These are phyloP conservation scores for Ahaetulla prasina DNA, from an alignment of 2,113 vertebrate species.

Conservation along the genomic window DNA sequence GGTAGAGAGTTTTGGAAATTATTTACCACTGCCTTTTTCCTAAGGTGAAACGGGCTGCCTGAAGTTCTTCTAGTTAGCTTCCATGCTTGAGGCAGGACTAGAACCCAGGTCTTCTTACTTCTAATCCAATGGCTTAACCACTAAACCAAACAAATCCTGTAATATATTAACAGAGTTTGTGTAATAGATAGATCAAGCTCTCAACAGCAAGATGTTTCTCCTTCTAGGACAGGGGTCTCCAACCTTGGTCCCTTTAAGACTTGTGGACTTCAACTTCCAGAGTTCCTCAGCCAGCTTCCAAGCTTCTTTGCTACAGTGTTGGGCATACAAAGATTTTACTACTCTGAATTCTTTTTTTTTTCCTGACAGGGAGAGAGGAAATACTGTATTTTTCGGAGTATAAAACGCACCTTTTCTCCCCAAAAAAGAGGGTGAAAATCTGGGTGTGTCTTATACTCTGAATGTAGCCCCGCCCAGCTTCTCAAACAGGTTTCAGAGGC, in stretches of 20 bases:
- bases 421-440: no score
- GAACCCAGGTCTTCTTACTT: background rate
- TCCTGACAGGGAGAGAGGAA: background rate
- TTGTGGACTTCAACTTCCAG: no score
- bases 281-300: no score
- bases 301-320: background rate
- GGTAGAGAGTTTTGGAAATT: background rate
- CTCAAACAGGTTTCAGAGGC: no score
- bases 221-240: no score
- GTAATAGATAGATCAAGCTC: background rate
- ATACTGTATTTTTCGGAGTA: no score
- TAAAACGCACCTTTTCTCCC: no score
- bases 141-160: background rate
- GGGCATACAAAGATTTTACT: background rate
- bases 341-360: background rate
- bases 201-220: background rate
- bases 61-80: background rate
- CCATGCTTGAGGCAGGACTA: background rate
- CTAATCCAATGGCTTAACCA: background rate
- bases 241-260: no score
- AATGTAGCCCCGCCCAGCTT: no score
- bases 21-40: background rate
- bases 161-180: background rate
- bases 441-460: no score
- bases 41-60: background rate